Conservation (phyloP, 1,140 invertebrate species). For the Brachionus calyciflorus region DNA sequence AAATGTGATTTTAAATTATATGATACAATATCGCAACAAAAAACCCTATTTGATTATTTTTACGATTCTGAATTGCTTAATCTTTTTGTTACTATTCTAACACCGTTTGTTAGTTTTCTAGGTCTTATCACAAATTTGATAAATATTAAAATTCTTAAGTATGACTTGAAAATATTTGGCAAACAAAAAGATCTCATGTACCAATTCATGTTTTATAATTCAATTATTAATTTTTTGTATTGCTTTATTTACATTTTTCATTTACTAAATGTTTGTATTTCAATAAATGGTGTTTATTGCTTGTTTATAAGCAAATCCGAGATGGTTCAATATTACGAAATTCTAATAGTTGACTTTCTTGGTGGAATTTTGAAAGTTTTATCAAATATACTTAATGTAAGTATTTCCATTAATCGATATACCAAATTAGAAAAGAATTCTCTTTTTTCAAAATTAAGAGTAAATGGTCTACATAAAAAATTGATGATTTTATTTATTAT, state of each 20-base stretch:
- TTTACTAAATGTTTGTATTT: not conserved
- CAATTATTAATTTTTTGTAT: constrained; percentile 1
- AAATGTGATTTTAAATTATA: too few species aligned
- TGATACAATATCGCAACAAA: too few species aligned
- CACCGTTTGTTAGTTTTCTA: too few species aligned
- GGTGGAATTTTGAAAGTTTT: not conserved
- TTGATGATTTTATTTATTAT: not conserved
- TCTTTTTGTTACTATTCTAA: too few species aligned
- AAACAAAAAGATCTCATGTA: too few species aligned
- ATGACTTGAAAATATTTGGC: too few species aligned
- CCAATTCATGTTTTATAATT: too few species aligned
- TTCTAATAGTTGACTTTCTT: not conserved
- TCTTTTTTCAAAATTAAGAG: not conserved
- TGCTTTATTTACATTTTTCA: not conserved
- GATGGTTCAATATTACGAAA: not conserved
- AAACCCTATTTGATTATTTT: too few species aligned
- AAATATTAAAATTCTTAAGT: too few species aligned
- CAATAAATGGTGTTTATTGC: not conserved
- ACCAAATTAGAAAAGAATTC: not conserved
- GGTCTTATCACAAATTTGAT: too few species aligned
- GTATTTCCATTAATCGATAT: not conserved
- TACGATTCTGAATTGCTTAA: too few species aligned
- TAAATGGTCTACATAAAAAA: not conserved
- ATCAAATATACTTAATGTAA: not conserved
- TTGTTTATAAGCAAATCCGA: not conserved